These are phyloP conservation scores for Euborellia annulipes DNA, from an alignment of 1,140 invertebrate genomes.

Conservation along the genomic window DNA sequence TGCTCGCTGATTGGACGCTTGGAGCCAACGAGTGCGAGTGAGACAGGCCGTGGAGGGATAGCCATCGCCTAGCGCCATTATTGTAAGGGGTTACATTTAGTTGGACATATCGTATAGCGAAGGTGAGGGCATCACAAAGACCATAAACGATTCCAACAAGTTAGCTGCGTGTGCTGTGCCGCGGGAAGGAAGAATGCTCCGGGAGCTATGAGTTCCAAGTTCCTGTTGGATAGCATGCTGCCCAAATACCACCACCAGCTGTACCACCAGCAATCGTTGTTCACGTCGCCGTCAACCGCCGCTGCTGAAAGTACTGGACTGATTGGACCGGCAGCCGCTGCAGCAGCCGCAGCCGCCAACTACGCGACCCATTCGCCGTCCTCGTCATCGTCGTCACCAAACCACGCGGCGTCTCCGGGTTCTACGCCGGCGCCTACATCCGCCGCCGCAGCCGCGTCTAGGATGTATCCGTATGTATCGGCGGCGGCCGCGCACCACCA, in stretches of 20 bases:
- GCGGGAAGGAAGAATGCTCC: no score
- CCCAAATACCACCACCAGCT: constrained; percentile 74
- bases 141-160: constrained; percentile 49
- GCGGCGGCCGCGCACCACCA: constrained; percentile 50
- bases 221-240: constrained; percentile 93
- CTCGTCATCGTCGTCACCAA: constrained; percentile 30
- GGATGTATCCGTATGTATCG: constrained; percentile 50
- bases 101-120: constrained; percentile 36
- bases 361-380: constrained; percentile 28
- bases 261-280: constrained; percentile 44
- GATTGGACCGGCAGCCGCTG: constrained; percentile 25
- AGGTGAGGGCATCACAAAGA: constrained; percentile 43
- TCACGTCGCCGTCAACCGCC: constrained; percentile 31
- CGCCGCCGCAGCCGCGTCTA: constrained; percentile 34
- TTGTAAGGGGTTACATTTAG: constrained; percentile 38
- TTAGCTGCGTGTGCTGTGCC: no score
- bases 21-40: not conserved
- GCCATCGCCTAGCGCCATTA: constrained; percentile 35
- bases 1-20: constrained; percentile 3
- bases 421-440: constrained; percentile 30
- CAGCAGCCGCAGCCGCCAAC: constrained; percentile 35
- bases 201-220: constrained; percentile 80
- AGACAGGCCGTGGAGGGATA: constrained; percentile 8
- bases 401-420: constrained; percentile 31
- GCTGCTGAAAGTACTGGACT: constrained; percentile 28